A percentile compares a stretch with the other conserved stretches of the same genome.
Evolutionary conservation across 2,797 vertebrate genomes (phyloP).

Genomic region (Potorous gilbertii): DNA sequence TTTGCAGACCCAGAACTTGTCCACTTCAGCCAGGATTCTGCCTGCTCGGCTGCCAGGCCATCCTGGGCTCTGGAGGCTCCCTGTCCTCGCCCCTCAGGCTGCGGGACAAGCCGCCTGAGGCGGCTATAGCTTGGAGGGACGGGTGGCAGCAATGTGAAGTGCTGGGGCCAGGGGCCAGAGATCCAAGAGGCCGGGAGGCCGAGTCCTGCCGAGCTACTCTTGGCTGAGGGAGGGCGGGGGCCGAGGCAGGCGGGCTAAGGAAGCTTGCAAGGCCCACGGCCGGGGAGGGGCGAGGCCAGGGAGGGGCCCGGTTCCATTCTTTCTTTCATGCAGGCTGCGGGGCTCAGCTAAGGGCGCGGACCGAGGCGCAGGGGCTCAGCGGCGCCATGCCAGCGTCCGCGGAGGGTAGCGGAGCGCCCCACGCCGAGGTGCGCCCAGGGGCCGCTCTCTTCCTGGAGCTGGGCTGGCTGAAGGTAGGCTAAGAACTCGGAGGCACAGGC

Average conservation of each 20-base stretch:
- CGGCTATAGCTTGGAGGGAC: not conserved
- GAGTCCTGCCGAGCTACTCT: conserved; percentile 17
- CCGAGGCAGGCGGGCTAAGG: conserved; percentile 48
- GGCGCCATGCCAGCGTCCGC: not conserved
- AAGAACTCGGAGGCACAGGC: conserved; percentile 65
- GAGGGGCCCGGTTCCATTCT: not conserved
- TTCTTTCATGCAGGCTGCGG: not conserved
- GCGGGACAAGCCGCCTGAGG: not conserved
- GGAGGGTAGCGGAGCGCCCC: conserved; percentile 40
- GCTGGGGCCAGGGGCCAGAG: conserved; percentile 10
- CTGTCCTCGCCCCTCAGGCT: not conserved
- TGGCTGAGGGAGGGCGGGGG: conserved; percentile 55
- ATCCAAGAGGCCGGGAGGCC: conserved; percentile 39
- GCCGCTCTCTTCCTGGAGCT: conserved; percentile 8
- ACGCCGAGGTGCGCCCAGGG: conserved; percentile 11
- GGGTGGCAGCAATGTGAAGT: conserved; percentile 42
- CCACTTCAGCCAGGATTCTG: not conserved
- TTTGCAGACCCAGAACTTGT: not conserved
- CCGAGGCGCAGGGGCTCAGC: conserved; percentile 18
- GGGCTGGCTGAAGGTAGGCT: conserved; percentile 74
- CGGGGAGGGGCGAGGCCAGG: not conserved
- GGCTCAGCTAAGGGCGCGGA: conserved; percentile 24
- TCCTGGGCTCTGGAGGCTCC: too few relatives aligned
- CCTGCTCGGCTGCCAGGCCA: not conserved
- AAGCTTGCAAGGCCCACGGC: conserved; percentile 5